These are phyloP conservation scores for Stenoptilia bipunctidactyla DNA, from an alignment of 2,888 invertebrate genomes.

Conservation along the genomic window DNA sequence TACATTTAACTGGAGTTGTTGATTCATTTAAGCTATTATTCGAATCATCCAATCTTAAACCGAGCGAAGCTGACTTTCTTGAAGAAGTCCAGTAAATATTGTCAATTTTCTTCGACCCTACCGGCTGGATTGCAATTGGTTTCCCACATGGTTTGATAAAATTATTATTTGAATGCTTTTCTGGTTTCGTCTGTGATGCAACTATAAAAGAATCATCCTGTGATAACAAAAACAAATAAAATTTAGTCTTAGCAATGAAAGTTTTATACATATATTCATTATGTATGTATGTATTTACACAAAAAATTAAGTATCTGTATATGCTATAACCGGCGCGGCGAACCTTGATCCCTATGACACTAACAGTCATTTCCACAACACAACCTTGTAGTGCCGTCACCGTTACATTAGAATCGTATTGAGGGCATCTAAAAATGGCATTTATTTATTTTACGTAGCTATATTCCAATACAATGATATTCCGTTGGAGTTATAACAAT, in stretches of 20 bases:
- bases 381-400: no score
- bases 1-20: neutral
- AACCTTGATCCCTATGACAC: no score
- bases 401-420: no score
- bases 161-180: constrained; percentile 23
- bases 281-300: no score
- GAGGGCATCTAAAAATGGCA: no score
- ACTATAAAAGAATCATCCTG: constrained; percentile 54
- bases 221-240: constrained; percentile 17
- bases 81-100: constrained; percentile 43
- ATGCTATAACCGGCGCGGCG: no score
- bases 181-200: constrained; percentile 33
- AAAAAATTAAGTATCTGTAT: no score
- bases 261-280: neutral
- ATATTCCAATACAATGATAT: no score
- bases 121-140: constrained; percentile 33
- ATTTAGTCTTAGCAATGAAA: neutral
- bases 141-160: constrained; percentile 37
- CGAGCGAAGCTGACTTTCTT: constrained; percentile 37
- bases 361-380: no score
- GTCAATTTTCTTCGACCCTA: constrained; percentile 37
- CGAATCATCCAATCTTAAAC: constrained; percentile 27
- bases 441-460: no score
- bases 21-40: constrained; percentile 6
- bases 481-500: no score